Evolutionary conservation across 2,797 vertebrate species (phyloP).

Genomic region (Falco biarmicus): DNA sequence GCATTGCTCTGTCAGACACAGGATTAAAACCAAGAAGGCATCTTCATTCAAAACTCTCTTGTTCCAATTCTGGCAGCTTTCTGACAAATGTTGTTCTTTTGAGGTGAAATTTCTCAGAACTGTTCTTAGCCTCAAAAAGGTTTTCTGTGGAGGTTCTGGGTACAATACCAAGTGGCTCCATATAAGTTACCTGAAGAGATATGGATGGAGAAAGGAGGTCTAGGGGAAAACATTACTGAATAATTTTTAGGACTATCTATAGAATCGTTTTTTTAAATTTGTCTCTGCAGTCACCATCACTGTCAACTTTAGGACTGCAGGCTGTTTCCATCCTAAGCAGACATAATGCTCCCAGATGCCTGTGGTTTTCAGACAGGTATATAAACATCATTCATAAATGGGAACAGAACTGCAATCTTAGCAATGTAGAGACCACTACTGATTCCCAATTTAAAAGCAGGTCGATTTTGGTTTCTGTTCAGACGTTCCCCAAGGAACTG

Average conservation of each 20-base stretch:
- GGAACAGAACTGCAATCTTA: not conserved
- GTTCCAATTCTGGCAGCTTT: not conserved
- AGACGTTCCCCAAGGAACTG: not conserved
- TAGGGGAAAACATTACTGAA: not conserved
- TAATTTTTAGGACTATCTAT: not conserved
- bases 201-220: not conserved
- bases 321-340: not conserved
- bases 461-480: not conserved
- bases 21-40: constrained; percentile 15
- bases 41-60: constrained; percentile 17
- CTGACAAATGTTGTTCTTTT: not conserved
- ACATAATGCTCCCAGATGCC: not conserved
- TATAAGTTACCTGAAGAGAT: not conserved
- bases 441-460: not conserved
- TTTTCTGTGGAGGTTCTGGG: not conserved
- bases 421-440: not conserved
- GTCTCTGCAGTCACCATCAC: not conserved
- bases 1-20: not conserved
- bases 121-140: not conserved
- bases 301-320: not conserved
- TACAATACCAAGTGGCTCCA: not conserved
- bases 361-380: not conserved
- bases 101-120: not conserved
- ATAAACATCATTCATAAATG: not conserved
- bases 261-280: not conserved